These are phyloP conservation scores for Drosophila anomalipes DNA, from an alignment of 2,888 invertebrate genomes.

Conservation along the genomic window DNA sequence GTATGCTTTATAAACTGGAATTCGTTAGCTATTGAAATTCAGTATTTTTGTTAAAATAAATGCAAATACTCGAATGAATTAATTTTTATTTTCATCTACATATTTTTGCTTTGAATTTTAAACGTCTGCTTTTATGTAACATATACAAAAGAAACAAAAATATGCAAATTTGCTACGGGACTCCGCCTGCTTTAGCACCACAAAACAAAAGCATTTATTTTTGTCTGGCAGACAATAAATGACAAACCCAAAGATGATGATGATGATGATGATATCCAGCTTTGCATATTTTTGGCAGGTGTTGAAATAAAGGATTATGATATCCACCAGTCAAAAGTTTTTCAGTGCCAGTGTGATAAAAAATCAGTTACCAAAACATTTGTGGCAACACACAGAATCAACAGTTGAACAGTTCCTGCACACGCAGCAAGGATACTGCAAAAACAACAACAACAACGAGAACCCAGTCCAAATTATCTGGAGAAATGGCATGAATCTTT, in stretches of 20 bases:
- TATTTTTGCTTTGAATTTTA: neutral
- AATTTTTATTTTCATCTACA: slow-evolving; percentile 4
- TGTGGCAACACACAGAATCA: slow-evolving; percentile 15
- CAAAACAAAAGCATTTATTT: slow-evolving; percentile 51
- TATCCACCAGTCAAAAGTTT: slow-evolving; percentile 16
- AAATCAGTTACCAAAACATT: slow-evolving; percentile 57
- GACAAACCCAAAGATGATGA: slow-evolving; percentile 40
- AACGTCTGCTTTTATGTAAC: slow-evolving; percentile 2
- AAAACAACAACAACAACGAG: slow-evolving; percentile 17
- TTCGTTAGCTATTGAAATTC: neutral
- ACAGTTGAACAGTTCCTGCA: slow-evolving; percentile 65
- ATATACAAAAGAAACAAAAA: slow-evolving; percentile 30
- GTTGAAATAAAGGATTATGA: slow-evolving; percentile 70
- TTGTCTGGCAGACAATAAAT: slow-evolving; percentile 34
- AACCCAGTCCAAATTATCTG: slow-evolving; percentile 19
- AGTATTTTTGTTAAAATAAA: neutral
- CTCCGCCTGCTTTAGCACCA: neutral
- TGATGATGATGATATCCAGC: slow-evolving; percentile 26
- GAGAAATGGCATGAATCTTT: slow-evolving; percentile 42
- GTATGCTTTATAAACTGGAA: slow-evolving; percentile 24
- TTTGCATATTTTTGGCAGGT: slow-evolving; percentile 67
- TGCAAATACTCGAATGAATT: neutral
- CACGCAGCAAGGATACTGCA: slow-evolving; percentile 50
- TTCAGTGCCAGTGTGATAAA: slow-evolving; percentile 9
- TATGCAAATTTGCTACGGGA: slow-evolving; percentile 61